phyloP scores from a whole-genome alignment of 2,797 vertebrate genomes.

The Miopithecus talapoin region DNA sequence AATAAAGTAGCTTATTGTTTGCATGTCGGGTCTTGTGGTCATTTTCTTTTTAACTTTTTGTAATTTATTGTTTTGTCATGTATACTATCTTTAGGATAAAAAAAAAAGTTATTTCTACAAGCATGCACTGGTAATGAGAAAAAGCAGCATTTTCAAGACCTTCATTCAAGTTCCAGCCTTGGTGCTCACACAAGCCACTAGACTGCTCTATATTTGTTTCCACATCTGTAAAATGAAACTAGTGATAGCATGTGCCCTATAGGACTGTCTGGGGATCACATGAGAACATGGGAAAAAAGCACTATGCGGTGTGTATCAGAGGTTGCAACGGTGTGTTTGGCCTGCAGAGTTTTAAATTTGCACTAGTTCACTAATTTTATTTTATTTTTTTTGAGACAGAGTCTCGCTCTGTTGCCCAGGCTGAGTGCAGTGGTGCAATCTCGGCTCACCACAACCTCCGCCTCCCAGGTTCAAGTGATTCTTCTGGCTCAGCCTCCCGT shows the following conservation, averaged over 20 bases:
- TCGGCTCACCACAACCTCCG: no score
- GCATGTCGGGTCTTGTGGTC: neutral
- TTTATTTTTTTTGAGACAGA: no score
- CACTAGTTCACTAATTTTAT: neutral
- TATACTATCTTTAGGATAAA: conserved; percentile 29
- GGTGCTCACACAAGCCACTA: neutral
- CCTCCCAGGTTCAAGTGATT: no score
- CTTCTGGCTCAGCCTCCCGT: no score
- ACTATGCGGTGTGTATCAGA: neutral
- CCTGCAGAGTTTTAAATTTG: neutral
- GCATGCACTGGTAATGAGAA: neutral
- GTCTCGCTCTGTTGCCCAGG: no score
- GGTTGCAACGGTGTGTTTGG: neutral
- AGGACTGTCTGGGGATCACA: neutral
- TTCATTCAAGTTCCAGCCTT: neutral
- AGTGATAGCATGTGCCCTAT: neutral
- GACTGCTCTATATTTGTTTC: conserved; percentile 1
- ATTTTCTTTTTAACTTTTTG: conserved; percentile 43
- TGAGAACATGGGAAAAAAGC: neutral
- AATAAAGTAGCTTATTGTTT: neutral
- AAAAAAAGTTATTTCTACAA: conserved; percentile 43
- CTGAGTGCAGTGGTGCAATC: no score
- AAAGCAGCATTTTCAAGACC: neutral
- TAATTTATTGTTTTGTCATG: conserved; percentile 41
- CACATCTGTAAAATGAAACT: neutral